Conservation (phyloP, 1,140 invertebrate species). For the Hycleus cichorii region DNA sequence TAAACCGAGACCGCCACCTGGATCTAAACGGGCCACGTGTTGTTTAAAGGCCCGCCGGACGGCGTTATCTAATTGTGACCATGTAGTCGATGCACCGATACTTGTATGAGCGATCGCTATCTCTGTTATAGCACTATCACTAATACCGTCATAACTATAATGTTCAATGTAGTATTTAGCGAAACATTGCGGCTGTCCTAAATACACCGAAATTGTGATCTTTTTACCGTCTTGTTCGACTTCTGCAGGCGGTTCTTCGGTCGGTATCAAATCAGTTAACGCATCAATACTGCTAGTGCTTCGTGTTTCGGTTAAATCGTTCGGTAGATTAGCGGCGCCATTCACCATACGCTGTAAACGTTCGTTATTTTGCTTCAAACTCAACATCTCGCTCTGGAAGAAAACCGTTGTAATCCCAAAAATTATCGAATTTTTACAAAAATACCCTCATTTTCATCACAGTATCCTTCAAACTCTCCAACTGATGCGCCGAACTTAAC, state of each 20-base stretch:
- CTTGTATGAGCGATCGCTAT: conserved; percentile 79
- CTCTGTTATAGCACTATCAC: conserved; percentile 48
- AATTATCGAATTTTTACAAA: background rate
- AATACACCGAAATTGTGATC: conserved; percentile 73
- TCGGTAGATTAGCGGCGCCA: conserved; percentile 40
- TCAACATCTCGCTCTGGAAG: conserved; percentile 88
- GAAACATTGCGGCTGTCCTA: conserved; percentile 74
- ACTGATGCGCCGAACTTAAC: conserved; percentile 89
- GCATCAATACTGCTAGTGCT: conserved; percentile 33
- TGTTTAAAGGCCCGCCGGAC: conserved; percentile 91
- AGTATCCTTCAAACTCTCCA: conserved; percentile 92
- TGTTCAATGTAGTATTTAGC: conserved; percentile 51
- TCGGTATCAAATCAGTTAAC: conserved; percentile 40
- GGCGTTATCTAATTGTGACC: conserved; percentile 88
- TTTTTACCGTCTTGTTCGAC: conserved; percentile 77
- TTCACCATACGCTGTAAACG: conserved; percentile 77
- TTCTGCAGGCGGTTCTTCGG: conserved; percentile 48
- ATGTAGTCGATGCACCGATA: conserved; percentile 87
- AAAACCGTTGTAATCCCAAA: conserved; percentile 18
- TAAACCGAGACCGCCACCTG: conserved; percentile 82
- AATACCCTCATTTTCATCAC: conserved; percentile 90
- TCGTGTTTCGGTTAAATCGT: conserved; percentile 32
- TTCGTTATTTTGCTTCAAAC: conserved; percentile 94
- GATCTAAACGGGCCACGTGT: conserved; percentile 88
- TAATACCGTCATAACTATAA: conserved; percentile 45